Percentiles rank a stretch among this genome's conserved stretches.
These are phyloP conservation scores for Blastobasis adustella DNA, from an alignment of 2,888 invertebrate genomes.

Conservation along the genomic window DNA sequence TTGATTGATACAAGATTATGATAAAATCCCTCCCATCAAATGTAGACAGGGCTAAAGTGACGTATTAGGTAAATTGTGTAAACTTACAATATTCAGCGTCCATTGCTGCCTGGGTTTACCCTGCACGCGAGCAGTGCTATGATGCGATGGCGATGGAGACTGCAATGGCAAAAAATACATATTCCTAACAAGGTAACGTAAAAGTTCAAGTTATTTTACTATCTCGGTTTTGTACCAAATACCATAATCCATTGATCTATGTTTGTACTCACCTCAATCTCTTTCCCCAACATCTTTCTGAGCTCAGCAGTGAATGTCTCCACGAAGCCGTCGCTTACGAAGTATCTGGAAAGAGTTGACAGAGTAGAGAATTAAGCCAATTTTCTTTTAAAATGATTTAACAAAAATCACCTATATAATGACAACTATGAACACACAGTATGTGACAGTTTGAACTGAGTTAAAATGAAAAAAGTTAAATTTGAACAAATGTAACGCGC, in stretches of 20 bases:
- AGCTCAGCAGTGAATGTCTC: slow-evolving; percentile 80
- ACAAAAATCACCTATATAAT: too few species aligned
- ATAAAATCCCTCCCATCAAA: too few species aligned
- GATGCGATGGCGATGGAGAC: slow-evolving; percentile 32
- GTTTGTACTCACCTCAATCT: slow-evolving; percentile 60
- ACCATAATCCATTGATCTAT: too few species aligned
- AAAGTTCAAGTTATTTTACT: too few species aligned
- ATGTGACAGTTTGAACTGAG: not conserved
- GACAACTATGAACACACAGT: not conserved
- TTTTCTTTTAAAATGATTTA: not conserved
- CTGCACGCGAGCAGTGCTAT: slow-evolving; percentile 30
- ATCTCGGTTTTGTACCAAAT: too few species aligned
- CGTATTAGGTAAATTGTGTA: too few species aligned
- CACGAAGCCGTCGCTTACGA: slow-evolving; percentile 78
- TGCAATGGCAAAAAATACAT: slow-evolving; percentile 12
- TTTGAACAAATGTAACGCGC: not conserved
- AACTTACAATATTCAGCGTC: slow-evolving; percentile 44
- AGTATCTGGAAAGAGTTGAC: slow-evolving; percentile 61
- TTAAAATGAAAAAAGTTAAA: not conserved
- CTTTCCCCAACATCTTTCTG: slow-evolving; percentile 77
- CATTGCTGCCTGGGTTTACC: slow-evolving; percentile 59
- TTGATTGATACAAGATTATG: too few species aligned
- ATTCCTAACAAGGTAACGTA: not conserved
- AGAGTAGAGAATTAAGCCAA: not conserved
- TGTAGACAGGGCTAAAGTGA: too few species aligned